Evolutionary conservation across 2,888 invertebrate genomes (phyloP).

Genomic region (Caenorhabditis sp.): DNA sequence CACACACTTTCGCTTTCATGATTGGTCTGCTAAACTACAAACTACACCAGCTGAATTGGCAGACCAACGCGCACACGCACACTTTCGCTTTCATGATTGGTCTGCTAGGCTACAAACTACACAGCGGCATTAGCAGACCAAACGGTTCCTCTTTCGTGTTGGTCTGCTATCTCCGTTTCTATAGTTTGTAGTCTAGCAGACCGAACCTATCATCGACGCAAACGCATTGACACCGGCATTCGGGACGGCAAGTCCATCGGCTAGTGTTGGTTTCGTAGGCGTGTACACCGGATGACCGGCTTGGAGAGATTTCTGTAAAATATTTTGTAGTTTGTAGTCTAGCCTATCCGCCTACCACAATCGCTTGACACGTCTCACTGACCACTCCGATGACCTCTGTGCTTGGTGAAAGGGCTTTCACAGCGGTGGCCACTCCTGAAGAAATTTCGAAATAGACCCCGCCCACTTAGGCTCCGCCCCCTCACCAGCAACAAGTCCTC

Average conservation of each 20-base stretch:
- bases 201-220: slow-evolving; percentile 87
- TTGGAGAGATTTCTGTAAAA: slow-evolving; percentile 86
- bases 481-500: slow-evolving; percentile 90
- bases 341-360: slow-evolving; percentile 84
- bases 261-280: slow-evolving; percentile 88
- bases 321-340: slow-evolving; percentile 16
- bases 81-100: not conserved
- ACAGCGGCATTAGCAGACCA: not conserved
- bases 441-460: not conserved
- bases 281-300: slow-evolving; percentile 88
- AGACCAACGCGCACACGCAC: not conserved
- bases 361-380: slow-evolving; percentile 92
- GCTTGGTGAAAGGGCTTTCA: slow-evolving; percentile 91
- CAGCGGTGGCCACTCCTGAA: slow-evolving; percentile 88
- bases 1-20: no score
- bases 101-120: not conserved
- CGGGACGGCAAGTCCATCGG: slow-evolving; percentile 93
- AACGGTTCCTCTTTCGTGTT: not conserved
- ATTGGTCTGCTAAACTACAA: not conserved
- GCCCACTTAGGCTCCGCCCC: slow-evolving; percentile 86
- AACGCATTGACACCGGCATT: slow-evolving; percentile 92
- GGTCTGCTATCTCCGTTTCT: not conserved
- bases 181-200: not conserved
- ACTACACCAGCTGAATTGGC: not conserved
- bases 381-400: slow-evolving; percentile 94